phyloP scores from a whole-genome alignment of 1,140 invertebrate genomes.

The Drosophila rhopaloa region DNA sequence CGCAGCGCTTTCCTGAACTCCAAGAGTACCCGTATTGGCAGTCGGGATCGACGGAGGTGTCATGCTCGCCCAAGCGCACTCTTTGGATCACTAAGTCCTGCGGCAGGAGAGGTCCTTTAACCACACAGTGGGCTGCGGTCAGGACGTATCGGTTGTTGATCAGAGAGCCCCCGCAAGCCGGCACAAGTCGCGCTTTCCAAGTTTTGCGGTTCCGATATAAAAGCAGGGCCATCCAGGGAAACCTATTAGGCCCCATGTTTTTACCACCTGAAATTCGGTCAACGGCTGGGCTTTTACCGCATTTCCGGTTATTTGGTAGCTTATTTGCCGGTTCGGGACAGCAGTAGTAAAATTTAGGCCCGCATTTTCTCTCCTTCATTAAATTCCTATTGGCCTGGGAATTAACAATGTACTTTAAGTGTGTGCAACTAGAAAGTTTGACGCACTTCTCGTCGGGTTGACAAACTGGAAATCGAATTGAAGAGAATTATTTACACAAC shows the following conservation, averaged over 20 bases:
- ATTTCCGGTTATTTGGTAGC: slow-evolving; percentile 59
- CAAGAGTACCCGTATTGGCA: slow-evolving; percentile 13
- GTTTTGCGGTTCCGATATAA: slow-evolving; percentile 20
- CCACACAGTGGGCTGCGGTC: slow-evolving; percentile 86
- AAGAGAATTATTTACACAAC: no score
- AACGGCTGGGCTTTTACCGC: slow-evolving; percentile 75
- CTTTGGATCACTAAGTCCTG: slow-evolving; percentile 27
- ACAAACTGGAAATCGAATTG: no score
- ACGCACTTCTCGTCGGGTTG: no score
- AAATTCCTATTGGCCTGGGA: no score
- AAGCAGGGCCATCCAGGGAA: slow-evolving; percentile 89
- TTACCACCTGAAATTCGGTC: slow-evolving; percentile 85
- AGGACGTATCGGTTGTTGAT: slow-evolving; percentile 85
- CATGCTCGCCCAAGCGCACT: slow-evolving; percentile 77
- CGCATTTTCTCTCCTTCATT: no score
- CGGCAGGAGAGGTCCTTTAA: no score
- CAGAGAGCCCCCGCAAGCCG: slow-evolving; percentile 72
- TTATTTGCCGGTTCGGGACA: slow-evolving; percentile 45
- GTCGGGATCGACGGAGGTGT: slow-evolving; percentile 52
- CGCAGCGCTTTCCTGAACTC: slow-evolving; percentile 9
- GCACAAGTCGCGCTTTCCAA: slow-evolving; percentile 81
- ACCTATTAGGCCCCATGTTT: slow-evolving; percentile 50
- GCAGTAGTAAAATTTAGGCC: slow-evolving; percentile 1
- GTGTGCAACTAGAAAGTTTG: no score
- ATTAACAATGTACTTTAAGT: no score